Conservation (phyloP, 2,797 vertebrate genomes). For the Acrossocheilus fasciatus region DNA sequence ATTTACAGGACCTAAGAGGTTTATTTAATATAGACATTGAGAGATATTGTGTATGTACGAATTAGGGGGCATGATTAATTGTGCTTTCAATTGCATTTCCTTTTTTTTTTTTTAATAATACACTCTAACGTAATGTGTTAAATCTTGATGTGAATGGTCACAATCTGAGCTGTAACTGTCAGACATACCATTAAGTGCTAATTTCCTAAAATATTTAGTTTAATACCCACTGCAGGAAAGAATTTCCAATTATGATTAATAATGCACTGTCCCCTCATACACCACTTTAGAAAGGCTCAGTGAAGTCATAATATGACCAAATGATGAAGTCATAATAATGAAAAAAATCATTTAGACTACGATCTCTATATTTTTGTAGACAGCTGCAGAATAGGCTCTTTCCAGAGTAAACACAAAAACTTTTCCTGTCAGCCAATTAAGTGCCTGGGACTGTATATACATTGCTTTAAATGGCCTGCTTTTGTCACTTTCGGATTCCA, state of each 20-base stretch:
- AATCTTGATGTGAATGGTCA: neutral
- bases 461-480: conserved; percentile 25
- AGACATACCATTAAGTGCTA: neutral
- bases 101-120: neutral
- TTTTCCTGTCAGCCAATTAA: conserved; percentile 1
- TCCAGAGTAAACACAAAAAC: neutral
- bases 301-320: neutral
- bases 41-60: too few species aligned
- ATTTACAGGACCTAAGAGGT: too few species aligned
- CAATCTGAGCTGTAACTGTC: neutral
- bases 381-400: conserved; percentile 14
- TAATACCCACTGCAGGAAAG: neutral
- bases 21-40: too few species aligned
- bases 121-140: neutral
- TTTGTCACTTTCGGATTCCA: conserved; percentile 5
- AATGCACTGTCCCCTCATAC: neutral
- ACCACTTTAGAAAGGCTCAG: neutral
- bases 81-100: too few species aligned
- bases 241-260: neutral
- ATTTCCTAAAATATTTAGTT: conserved; percentile 7
- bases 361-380: neutral
- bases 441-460: neutral
- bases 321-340: neutral
- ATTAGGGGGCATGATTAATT: too few species aligned
- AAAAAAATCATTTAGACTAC: neutral